Base-by-base conservation (phyloP, 2,888 invertebrate species). In the Sclerodermus sp. region DNA sequence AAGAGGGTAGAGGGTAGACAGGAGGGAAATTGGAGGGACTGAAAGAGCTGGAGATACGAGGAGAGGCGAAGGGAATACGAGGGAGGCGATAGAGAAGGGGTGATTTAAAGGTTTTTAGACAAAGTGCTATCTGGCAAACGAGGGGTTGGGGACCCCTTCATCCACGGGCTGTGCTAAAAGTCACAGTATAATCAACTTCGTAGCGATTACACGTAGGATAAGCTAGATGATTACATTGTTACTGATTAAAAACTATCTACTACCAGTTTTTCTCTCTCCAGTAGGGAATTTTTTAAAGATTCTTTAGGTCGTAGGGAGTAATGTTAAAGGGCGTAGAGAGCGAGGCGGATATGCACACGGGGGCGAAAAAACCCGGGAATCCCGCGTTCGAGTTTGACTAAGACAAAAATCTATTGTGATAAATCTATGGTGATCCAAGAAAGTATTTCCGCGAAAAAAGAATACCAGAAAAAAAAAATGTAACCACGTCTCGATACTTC, bases 341-440 rank as follows among this genome's bases (percentile, higher is more conserved):
- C 42, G 47, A 56, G 47, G 60, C 53, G 51, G 55, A 55, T 48
- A 59, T 55, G 53, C 56, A 54, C 53, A 55, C 58, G 57, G 58
- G 59, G 56, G 43, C 2, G 52, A 49, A 49, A 51, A 50, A 51
- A 49, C 50, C 49, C 47, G 54, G 54, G 57, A 53, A 47, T 47
- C 58, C 51, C 62, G 62, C 62, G 56, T 56, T 62, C 58, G 39
- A 29, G 44, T 44, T 40, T 17, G 38, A 48, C 32, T 32, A 54
- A 62, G 62, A 66, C 60, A 64, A 67, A 68, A 66, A 66, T 66
- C 71, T 64, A 77, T 76, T 77, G 77, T 77, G 77, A 77, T 77
- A 77, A 77, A 74, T 74, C 70, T 66, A 74, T 73, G 72, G 76
- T 77, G 76, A 76, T 77, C 73, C 70, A 76, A 75, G 77, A 77